Evolutionary conservation across 2,888 invertebrate species (phyloP).

Genomic region (Leptinotarsa tumamoca): DNA sequence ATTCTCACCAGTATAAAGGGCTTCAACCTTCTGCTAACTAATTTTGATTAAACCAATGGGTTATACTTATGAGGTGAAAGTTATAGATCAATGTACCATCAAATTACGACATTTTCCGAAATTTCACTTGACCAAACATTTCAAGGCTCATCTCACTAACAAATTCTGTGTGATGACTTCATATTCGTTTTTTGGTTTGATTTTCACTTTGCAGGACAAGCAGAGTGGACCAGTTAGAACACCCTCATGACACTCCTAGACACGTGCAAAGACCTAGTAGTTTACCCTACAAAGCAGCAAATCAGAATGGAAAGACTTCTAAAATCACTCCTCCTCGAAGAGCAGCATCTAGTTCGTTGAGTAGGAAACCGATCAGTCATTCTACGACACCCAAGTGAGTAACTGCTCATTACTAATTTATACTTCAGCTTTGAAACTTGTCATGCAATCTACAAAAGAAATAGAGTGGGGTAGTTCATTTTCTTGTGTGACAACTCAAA

Average conservation of each 20-base stretch:
- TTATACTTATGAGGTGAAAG: too few relatives aligned
- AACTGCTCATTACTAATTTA: background rate
- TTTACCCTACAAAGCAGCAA: constrained; percentile 74
- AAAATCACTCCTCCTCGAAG: constrained; percentile 70
- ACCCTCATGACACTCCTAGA: constrained; percentile 60
- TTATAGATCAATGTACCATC: too few relatives aligned
- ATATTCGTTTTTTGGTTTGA: constrained; percentile 20
- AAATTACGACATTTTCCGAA: too few relatives aligned
- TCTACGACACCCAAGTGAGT: constrained; percentile 67
- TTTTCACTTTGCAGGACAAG: constrained; percentile 68
- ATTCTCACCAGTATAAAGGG: too few relatives aligned
- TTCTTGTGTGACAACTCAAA: too few relatives aligned
- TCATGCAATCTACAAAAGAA: too few relatives aligned
- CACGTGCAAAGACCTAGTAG: constrained; percentile 75
- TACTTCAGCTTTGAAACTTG: background rate
- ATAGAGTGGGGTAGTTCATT: too few relatives aligned
- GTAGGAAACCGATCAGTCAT: constrained; percentile 67
- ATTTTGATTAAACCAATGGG: too few relatives aligned
- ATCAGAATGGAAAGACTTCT: constrained; percentile 57
- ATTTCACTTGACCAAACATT: too few relatives aligned
- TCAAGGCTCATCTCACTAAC: background rate
- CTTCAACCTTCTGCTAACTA: too few relatives aligned
- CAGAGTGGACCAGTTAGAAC: constrained; percentile 72
- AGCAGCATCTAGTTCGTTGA: constrained; percentile 77
- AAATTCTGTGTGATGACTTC: background rate